These are phyloP conservation scores for Propsilocerus akamusi DNA, from an alignment of 1,140 invertebrate genomes.

Conservation along the genomic window DNA sequence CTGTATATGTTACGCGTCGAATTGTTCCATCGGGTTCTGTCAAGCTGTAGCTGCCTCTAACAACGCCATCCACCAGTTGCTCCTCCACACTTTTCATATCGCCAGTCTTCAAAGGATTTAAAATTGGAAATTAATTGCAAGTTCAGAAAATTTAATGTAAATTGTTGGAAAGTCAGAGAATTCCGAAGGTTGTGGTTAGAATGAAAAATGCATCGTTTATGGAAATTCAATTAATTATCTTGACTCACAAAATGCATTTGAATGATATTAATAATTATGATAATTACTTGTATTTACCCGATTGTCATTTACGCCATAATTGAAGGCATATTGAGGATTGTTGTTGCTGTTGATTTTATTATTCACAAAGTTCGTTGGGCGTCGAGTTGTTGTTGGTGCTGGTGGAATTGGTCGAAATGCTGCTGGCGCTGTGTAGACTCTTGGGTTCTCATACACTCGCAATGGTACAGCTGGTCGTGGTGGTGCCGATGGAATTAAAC, in stretches of 20 bases:
- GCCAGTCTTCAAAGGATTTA: no score
- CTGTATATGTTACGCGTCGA: slow-evolving; percentile 27
- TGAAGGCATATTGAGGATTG: background rate
- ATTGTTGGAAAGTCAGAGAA: no score
- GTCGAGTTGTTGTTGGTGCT: background rate
- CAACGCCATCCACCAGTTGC: slow-evolving; percentile 30
- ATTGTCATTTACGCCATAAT: background rate
- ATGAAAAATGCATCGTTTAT: no score
- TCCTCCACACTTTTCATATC: slow-evolving; percentile 37
- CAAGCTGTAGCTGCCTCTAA: slow-evolving; percentile 32
- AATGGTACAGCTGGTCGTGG: background rate
- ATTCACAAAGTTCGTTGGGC: background rate
- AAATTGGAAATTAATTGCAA: no score
- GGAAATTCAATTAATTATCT: no score
- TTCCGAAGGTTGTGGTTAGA: no score
- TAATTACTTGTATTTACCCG: slow-evolving; percentile 1
- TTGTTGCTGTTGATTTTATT: background rate
- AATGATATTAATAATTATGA: no score
- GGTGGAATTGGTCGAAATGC: background rate
- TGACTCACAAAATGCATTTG: no score
- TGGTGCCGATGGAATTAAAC: background rate
- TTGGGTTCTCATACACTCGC: background rate
- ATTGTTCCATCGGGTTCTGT: slow-evolving; percentile 31
- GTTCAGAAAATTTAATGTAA: no score
- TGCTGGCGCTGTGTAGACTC: background rate